These are phyloP conservation scores for Atethmia centrago DNA, from an alignment of 2,888 invertebrate genomes.

Conservation along the genomic window DNA sequence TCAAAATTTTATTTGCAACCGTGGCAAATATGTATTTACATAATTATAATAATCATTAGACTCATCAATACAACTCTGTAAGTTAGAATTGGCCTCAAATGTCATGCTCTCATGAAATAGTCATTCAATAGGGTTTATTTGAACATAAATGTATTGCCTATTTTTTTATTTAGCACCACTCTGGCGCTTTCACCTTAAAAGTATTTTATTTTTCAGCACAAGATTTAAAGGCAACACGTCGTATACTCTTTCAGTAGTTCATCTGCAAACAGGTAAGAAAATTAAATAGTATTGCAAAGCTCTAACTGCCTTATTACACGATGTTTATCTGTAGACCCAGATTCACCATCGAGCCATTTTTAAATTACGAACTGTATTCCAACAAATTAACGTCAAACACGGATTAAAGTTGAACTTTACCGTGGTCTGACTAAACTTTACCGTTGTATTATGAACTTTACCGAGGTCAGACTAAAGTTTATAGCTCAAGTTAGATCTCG, in stretches of 20 bases:
- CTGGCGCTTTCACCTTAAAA: neutral
- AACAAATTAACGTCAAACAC: too few species aligned
- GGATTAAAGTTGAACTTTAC: too few species aligned
- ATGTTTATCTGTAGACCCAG: too few species aligned
- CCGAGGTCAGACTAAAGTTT: too few species aligned
- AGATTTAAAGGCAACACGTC: slow-evolving; percentile 54
- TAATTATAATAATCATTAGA: neutral
- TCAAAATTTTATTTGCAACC: neutral
- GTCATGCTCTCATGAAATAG: neutral
- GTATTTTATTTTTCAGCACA: slow-evolving; percentile 31
- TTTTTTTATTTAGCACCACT: neutral
- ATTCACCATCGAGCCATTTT: too few species aligned
- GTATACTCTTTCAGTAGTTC: slow-evolving; percentile 54
- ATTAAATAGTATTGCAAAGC: neutral
- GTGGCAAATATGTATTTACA: neutral
- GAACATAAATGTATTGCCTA: neutral
- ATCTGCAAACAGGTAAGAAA: slow-evolving; percentile 70
- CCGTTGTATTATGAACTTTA: too few species aligned
- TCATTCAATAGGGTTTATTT: neutral
- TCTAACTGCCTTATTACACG: neutral
- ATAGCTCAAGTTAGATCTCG: too few species aligned
- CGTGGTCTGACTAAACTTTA: too few species aligned
- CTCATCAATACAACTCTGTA: neutral
- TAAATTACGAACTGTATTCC: too few species aligned
- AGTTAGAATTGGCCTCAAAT: neutral